Percentiles rank a stretch among this genome's conserved stretches.
These are phyloP conservation scores for Tetraodon nigroviridis DNA, from an alignment of 2,113 vertebrate genomes.

Conservation along the genomic window DNA sequence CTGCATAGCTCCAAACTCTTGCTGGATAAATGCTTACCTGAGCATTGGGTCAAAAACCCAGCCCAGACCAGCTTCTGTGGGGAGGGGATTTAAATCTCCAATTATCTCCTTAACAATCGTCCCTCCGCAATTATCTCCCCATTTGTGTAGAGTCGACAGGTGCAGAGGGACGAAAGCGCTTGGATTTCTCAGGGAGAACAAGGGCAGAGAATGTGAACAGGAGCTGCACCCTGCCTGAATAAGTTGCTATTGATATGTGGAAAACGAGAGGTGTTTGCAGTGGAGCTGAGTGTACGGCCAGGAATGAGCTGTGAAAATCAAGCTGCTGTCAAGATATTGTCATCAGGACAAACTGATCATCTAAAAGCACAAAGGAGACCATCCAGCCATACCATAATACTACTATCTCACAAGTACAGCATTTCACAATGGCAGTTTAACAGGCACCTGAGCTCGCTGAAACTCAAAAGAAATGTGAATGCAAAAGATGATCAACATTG, in stretches of 20 bases:
- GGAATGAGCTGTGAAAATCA: not conserved
- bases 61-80: slow-evolving; percentile 55
- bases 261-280: slow-evolving; percentile 18
- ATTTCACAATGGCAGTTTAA: no score
- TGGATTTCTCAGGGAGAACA: slow-evolving; percentile 37
- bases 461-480: no score
- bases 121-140: slow-evolving; percentile 63
- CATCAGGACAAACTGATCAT: no score
- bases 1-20: slow-evolving; percentile 22
- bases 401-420: no score
- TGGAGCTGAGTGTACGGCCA: not conserved
- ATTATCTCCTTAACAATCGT: slow-evolving; percentile 66
- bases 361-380: no score
- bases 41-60: slow-evolving; percentile 59
- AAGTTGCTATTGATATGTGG: slow-evolving; percentile 21
- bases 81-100: slow-evolving; percentile 59
- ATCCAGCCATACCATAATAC: no score
- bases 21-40: slow-evolving; percentile 65
- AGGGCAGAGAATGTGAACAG: slow-evolving; percentile 29
- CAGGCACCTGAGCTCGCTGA: no score
- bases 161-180: slow-evolving; percentile 43
- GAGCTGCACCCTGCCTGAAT: slow-evolving; percentile 20
- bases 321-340: no score
- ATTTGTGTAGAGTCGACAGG: slow-evolving; percentile 61
- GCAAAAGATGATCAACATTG: no score